Base-by-base conservation (phyloP, 2,113 vertebrate species). In the Crotalus horridus region DNA sequence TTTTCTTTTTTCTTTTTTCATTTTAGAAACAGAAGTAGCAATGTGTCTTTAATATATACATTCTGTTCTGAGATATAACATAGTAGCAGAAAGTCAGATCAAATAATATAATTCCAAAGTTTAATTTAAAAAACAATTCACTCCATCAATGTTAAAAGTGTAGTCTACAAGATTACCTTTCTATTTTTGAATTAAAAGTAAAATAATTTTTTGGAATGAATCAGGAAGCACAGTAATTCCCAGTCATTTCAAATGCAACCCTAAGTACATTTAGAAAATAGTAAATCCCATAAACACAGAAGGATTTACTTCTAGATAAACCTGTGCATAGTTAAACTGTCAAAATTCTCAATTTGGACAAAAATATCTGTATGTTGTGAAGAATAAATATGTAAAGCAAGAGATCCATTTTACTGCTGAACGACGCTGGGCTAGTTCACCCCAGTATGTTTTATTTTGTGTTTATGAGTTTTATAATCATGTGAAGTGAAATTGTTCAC, bases 21-120 rank as follows among this genome's bases (percentile, higher is more conserved):
- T 59, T 95, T 93, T 95, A 90, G 96, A 96, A 96, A 61, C 91
- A 94, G 90, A 95, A 92, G 89, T 95, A 89, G 90, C 96, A 96
- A 56, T 94, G 92, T 94, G 88, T 95, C 94, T 97, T 96, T 94
- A 96, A 96, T 96, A 95, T 95, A 92, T 97, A 94, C 95, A 93
- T 96, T 96, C 95, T 96, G 94, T 93, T 96, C 91, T 91, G 93
- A 96, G 95, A 90, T 96, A 96, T 93, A 95, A 95, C 96, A 96
- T 96, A 94, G 95, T 97, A 69, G 93, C 95, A 93, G 94, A 96
- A 96, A 94, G 95, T 95, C 94, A 95, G 95, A 95, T 93, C 93
- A 94, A 96, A 93, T 94, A 17, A 94, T 94, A 91, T 91, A 94
- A 96, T 96, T 96, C 94, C 93, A 95, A 96, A 97, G 90, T 96